Base-by-base conservation (phyloP, 2,888 invertebrate species). In the Chymomyza fuscimana region DNA sequence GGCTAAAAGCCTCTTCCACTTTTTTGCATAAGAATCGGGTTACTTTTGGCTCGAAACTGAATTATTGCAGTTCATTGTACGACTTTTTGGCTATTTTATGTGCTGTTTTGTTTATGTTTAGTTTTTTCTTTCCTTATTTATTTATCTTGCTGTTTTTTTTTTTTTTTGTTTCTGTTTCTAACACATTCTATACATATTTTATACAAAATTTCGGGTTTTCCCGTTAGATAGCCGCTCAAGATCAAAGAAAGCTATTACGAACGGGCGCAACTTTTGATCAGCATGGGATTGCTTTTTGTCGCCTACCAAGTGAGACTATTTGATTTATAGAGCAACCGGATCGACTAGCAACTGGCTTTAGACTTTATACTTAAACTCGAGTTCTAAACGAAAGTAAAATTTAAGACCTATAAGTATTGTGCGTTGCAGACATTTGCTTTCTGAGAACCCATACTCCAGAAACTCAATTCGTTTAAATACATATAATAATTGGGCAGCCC, bases 251-350 rank as follows among this genome's bases (percentile, higher is more conserved):
- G 32, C 16, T 58, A 5, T 22, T 25, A 16, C 19, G 9, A 7
- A 15, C 58, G 22, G 19, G 25, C 60, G 36, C 36, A 32, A 16
- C 60, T n/a, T n/a, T 36, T 60, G 12, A 36, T 36, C 60, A 16
- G 15, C 10, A 29, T 29, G 15, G 60, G 2, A n/a, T 36, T 5
- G 15, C 15, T 22, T 15, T 60, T 80, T 84, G 87, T 84, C 87
- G 82, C 78, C 82, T 80, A 61, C 82, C 5, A 67, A 65, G 22
- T 19, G 16, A 12, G 32, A 70, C 60, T 63, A 56, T 32, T 40
- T 68, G 76, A 84, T 80, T 84, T 76, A 78, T 84, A 70, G 77
- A 63, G 70, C 74, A 86, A 84, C 80, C 70, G 74, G 82, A 86
- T 54, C 22, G 22, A 10, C 19, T 54, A 9, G 54, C 54, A 16